A percentile compares a stretch with the other conserved stretches of the same genome.
Evolutionary conservation across 2,888 invertebrate genomes (phyloP).

Genomic region (Willowsia nigromaculata): DNA sequence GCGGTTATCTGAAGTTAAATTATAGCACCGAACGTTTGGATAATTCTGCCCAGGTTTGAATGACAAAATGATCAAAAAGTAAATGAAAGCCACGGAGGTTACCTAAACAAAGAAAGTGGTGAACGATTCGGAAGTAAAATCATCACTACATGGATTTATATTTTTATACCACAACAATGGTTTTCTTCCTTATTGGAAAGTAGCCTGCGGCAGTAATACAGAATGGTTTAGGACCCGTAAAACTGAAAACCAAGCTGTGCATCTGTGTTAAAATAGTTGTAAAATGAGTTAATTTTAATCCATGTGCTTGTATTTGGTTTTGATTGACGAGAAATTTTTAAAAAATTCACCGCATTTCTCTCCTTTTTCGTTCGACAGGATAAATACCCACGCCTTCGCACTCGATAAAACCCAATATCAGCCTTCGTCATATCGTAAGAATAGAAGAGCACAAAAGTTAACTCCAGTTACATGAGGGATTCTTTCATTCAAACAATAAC

Average conservation of each 20-base stretch:
- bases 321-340: no score
- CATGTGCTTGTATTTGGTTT: no score
- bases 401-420: slow-evolving; percentile 53
- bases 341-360: slow-evolving; percentile 34
- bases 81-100: slow-evolving; percentile 30
- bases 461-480: no score
- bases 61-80: slow-evolving; percentile 43
- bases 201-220: slow-evolving; percentile 43
- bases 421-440: slow-evolving; percentile 6
- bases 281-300: no score
- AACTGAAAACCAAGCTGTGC: slow-evolving; percentile 55
- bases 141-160: no score
- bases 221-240: slow-evolving; percentile 53
- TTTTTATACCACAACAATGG: slow-evolving; percentile 33
- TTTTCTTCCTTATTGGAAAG: slow-evolving; percentile 51
- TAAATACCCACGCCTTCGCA: slow-evolving; percentile 49
- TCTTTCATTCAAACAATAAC: not conserved
- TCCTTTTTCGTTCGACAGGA: slow-evolving; percentile 33
- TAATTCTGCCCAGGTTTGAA: slow-evolving; percentile 39
- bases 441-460: not conserved
- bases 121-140: no score
- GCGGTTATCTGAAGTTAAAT: not conserved
- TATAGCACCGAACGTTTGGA: not conserved
- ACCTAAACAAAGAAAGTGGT: no score
- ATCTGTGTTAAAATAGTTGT: slow-evolving; percentile 21